Evolutionary conservation across 2,113 vertebrate genomes (phyloP).

Genomic region (Romanogobio albipinnatus): DNA sequence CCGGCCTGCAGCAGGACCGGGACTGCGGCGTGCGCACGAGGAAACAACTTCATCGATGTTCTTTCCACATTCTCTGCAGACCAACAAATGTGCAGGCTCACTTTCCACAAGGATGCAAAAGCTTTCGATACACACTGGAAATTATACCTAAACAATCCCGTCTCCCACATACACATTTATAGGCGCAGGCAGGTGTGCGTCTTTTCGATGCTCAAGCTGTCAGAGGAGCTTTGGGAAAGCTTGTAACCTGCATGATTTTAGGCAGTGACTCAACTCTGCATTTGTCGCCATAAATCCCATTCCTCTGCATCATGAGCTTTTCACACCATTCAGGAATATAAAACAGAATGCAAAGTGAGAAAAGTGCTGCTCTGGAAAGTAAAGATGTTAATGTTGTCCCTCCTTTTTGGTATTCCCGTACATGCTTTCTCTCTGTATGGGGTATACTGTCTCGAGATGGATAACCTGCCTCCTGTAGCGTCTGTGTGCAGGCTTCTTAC

Average conservation of each 20-base stretch:
- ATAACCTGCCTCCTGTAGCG: slow-evolving; percentile 44
- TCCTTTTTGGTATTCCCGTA: slow-evolving; percentile 33
- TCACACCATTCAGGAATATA: slow-evolving; percentile 29
- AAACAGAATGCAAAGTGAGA: slow-evolving; percentile 21
- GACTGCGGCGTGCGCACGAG: not conserved
- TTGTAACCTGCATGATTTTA: slow-evolving; percentile 30
- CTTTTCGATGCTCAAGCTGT: slow-evolving; percentile 1
- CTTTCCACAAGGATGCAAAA: not conserved
- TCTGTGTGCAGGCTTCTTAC: slow-evolving; percentile 37
- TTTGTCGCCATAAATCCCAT: slow-evolving; percentile 16
- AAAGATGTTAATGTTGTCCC: slow-evolving; percentile 35
- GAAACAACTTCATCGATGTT: slow-evolving; percentile 27
- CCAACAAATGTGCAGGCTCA: not conserved
- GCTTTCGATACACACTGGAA: not conserved
- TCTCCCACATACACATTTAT: slow-evolving; percentile 4
- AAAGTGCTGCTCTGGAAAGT: slow-evolving; percentile 18
- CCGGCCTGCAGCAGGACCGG: slow-evolving; percentile 8
- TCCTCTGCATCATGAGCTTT: slow-evolving; percentile 29
- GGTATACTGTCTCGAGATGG: slow-evolving; percentile 42
- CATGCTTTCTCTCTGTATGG: slow-evolving; percentile 31
- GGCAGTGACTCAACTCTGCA: slow-evolving; percentile 24
- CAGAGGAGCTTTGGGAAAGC: slow-evolving; percentile 37
- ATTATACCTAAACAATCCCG: slow-evolving; percentile 1
- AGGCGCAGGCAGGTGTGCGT: not conserved
- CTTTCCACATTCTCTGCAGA: slow-evolving; percentile 15